Conservation (phyloP, 1,140 invertebrate species). For the Penaeus japonicus region DNA sequence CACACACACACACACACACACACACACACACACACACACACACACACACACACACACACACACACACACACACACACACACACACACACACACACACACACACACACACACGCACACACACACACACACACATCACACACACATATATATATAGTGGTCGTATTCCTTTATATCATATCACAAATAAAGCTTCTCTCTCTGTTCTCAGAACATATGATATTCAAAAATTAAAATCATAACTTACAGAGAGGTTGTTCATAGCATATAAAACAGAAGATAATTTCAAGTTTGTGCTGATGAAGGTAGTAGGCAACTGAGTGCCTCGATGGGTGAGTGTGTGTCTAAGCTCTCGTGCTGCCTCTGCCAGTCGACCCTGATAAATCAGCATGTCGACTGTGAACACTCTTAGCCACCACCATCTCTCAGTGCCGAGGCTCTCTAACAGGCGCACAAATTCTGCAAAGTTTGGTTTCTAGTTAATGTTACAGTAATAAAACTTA, state of each 20-base stretch:
- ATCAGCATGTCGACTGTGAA: slow-evolving; percentile 56
- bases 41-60: not conserved
- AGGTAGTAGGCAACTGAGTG: slow-evolving; percentile 27
- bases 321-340: slow-evolving; percentile 34
- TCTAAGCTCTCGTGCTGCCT: slow-evolving; percentile 45
- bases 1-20: not conserved
- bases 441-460: slow-evolving; percentile 57
- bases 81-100: not conserved
- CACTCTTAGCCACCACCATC: slow-evolving; percentile 50
- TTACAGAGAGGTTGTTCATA: slow-evolving; percentile 53
- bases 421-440: slow-evolving; percentile 47
- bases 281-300: slow-evolving; percentile 50
- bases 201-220: not conserved
- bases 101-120: too few relatives aligned
- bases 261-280: slow-evolving; percentile 48
- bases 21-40: not conserved
- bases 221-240: not conserved
- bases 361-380: slow-evolving; percentile 49
- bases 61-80: not conserved
- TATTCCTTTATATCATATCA: too few relatives aligned
- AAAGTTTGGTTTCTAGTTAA: slow-evolving; percentile 50
- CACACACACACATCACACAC: too few relatives aligned
- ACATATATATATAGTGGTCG: too few relatives aligned
- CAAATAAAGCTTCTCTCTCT: too few relatives aligned
- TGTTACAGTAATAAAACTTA: not conserved